These are phyloP conservation scores for Cochlearius cochlearius DNA, from an alignment of 2,113 vertebrate genomes.

Conservation along the genomic window DNA sequence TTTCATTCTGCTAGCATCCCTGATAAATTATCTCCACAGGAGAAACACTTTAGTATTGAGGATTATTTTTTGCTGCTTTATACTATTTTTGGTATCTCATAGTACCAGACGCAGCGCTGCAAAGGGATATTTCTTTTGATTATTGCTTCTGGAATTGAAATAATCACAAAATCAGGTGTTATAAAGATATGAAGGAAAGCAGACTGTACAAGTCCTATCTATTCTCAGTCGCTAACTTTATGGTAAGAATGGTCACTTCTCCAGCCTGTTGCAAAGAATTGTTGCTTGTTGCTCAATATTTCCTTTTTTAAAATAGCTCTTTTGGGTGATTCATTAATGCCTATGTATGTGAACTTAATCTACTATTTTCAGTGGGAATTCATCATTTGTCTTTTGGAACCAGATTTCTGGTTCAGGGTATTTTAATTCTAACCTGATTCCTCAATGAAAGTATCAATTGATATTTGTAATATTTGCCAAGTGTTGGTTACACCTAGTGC, in stretches of 20 bases:
- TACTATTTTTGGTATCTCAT: neutral
- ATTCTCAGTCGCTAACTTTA: neutral
- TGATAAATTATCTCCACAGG: neutral
- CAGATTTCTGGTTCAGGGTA: neutral
- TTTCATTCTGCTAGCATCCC: neutral
- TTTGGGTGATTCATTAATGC: neutral
- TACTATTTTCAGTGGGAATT: neutral
- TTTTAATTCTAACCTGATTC: neutral
- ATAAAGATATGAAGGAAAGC: neutral
- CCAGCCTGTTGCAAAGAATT: neutral
- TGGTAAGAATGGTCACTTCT: fast-evolving
- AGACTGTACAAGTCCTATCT: neutral
- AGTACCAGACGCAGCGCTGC: neutral
- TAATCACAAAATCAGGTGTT: neutral
- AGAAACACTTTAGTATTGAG: neutral
- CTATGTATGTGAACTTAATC: neutral
- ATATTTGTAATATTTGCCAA: neutral
- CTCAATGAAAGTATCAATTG: neutral
- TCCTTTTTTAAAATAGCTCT: neutral
- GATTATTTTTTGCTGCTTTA: neutral
- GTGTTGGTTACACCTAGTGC: neutral
- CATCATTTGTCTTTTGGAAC: neutral
- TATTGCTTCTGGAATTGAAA: neutral
- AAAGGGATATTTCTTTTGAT: neutral
- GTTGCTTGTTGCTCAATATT: neutral